Evolutionary conservation across 2,888 invertebrate genomes (phyloP), one percentile per base, ranked within the genome.

Genomic region (Ichneumon xanthorius): DNA sequence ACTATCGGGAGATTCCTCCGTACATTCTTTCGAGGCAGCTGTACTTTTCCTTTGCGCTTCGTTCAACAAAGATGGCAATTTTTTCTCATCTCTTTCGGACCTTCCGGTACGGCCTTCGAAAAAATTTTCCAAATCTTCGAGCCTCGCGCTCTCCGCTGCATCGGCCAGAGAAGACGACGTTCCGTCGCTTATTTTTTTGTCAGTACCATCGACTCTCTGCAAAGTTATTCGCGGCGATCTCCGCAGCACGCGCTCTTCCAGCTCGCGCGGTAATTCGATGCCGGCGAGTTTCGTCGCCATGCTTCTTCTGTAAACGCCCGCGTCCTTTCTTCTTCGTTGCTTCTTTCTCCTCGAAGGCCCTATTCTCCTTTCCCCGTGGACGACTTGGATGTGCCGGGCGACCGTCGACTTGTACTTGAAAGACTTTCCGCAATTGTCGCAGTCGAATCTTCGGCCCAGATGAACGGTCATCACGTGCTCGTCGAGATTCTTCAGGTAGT

Each of bases 211-310:
- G 4, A 33, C 11, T 14, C 11, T 50, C 22, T 72, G 16, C 37
- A 85, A 68, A 26, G 33, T 2, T 26, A 86, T 80, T 77, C 33
- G 55, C 11, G 86, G 80, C 37, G 55, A 1, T 70, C 83, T 80
- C 6, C 2, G 33, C 0, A 78, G 53, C 4, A 86, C 11, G 0
- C 37, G 37, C 50, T 75, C 68, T 11, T 86, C 83, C 9, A 83
- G 3, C 7, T 83, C 77, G 2, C 14, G 16, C 0, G 86, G 67
- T 5, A 86, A 37, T 63, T 86, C 40, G 1, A 86, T 14, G 11
- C 86, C 86, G 4, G 68, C 50, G 1, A 86, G 63, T 75, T 80
- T 77, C 0, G 77, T 11, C 40, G 80, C 86, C 80, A 86, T 80
- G 55, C 86, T 83, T 0, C 26, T 72, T 63, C 75, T 86, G 3